Percentiles rank a stretch among this genome's conserved stretches.
Conservation (phyloP, 2,888 invertebrate species). For the Lithodes maja region DNA sequence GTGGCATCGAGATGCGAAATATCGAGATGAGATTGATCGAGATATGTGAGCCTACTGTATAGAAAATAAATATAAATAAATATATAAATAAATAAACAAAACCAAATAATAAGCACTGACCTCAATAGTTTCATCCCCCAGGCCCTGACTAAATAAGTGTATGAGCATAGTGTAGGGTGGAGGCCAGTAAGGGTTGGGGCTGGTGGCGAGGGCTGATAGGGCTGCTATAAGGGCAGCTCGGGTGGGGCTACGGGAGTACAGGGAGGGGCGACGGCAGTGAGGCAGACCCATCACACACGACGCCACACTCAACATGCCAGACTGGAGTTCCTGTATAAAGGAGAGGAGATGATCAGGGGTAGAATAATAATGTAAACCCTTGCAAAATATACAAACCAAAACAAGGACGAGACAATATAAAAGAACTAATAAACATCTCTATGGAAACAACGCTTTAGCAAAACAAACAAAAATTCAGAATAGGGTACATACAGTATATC, state of each 20-base stretch:
- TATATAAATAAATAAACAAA: too few species aligned
- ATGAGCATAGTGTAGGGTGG: constrained; percentile 11
- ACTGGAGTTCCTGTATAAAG: not conserved
- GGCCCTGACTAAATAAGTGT: not conserved
- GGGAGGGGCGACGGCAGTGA: not conserved
- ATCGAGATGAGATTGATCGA: too few species aligned
- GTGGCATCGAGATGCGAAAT: too few species aligned
- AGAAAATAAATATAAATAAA: too few species aligned
- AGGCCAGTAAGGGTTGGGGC: constrained; percentile 1
- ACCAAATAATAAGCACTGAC: not conserved
- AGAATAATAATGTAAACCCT: too few species aligned
- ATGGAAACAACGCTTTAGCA: too few species aligned
- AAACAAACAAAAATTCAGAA: too few species aligned
- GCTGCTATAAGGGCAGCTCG: not conserved
- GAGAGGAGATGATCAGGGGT: not conserved
- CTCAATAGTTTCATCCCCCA: not conserved
- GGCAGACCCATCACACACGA: not conserved
- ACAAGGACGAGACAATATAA: too few species aligned
- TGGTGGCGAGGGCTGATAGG: not conserved
- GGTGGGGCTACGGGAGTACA: not conserved
- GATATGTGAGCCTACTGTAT: too few species aligned
- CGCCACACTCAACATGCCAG: not conserved
- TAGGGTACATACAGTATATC: too few species aligned
- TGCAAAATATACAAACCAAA: too few species aligned
- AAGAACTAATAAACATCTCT: too few species aligned